Percentiles rank a stretch among this genome's conserved stretches.
Evolutionary conservation across 2,113 vertebrate genomes (phyloP).

Genomic region (Psittacula cyanocephala): DNA sequence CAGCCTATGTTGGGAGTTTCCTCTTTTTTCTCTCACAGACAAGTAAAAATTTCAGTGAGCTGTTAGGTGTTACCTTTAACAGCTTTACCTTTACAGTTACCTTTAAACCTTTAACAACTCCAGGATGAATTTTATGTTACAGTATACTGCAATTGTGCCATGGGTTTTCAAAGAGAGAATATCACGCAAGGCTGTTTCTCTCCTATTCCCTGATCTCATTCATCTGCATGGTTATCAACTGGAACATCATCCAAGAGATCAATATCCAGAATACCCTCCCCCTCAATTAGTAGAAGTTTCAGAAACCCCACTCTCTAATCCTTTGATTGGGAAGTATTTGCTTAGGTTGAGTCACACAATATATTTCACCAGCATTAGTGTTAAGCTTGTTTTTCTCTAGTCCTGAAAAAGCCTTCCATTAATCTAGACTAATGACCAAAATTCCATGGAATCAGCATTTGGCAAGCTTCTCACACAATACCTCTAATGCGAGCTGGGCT

Average conservation of each 20-base stretch:
- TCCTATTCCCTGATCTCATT: background rate
- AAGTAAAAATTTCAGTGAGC: background rate
- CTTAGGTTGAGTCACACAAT: background rate
- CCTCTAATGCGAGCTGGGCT: background rate
- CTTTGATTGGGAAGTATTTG: background rate
- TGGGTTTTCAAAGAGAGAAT: background rate
- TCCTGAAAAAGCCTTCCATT: background rate
- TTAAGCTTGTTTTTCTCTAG: background rate
- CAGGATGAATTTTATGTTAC: background rate
- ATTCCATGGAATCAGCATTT: background rate
- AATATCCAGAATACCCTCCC: background rate
- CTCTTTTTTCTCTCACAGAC: background rate
- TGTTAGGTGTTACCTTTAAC: background rate
- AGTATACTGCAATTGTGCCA: background rate
- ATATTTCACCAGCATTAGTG: background rate
- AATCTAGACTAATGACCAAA: background rate
- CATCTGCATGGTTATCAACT: background rate
- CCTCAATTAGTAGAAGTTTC: background rate
- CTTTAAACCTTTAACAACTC: background rate
- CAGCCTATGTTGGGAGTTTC: background rate
- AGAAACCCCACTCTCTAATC: background rate
- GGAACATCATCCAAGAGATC: background rate
- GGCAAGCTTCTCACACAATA: background rate
- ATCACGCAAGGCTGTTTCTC: background rate
- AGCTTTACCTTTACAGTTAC: background rate